A percentile compares a stretch with the other conserved stretches of the same genome.
phyloP scores from a whole-genome alignment of 2,797 vertebrate genomes.

The Rhinatrema bivittatum region DNA sequence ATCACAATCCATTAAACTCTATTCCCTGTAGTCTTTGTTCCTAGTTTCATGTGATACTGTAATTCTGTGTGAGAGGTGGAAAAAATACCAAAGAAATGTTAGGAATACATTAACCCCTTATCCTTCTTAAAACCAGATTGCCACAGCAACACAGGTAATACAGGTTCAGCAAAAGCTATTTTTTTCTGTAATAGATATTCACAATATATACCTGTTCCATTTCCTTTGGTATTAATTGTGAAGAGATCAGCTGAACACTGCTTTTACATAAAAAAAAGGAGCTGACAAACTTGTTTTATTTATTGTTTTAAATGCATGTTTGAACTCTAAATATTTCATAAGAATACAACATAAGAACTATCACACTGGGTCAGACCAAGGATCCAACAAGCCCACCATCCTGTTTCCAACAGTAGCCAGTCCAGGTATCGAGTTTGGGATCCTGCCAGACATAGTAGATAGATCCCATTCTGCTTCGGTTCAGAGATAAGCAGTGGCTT shows the following conservation, averaged over 20 bases:
- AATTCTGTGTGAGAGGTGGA: constrained; percentile 19
- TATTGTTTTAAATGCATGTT: too few relatives aligned
- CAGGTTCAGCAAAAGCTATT: neutral
- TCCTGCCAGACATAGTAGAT: too few relatives aligned
- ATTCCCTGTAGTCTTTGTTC: constrained; percentile 76
- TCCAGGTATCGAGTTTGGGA: too few relatives aligned
- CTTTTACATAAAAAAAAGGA: neutral
- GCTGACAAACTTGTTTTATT: too few relatives aligned
- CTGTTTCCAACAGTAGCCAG: too few relatives aligned
- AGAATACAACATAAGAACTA: too few relatives aligned
- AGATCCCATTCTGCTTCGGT: too few relatives aligned
- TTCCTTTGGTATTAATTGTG: neutral
- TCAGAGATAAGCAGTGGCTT: too few relatives aligned
- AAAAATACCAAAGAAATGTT: constrained; percentile 4
- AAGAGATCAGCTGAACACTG: neutral
- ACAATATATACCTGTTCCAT: neutral
- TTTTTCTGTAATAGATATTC: neutral
- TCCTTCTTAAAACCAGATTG: neutral
- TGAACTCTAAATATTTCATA: too few relatives aligned
- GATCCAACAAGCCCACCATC: too few relatives aligned
- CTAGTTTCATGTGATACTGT: constrained; percentile 47
- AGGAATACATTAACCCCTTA: neutral
- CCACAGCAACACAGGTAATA: constrained; percentile 6
- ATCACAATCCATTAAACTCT: constrained; percentile 82
- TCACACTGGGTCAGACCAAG: too few relatives aligned